Evolutionary conservation across 2,888 invertebrate species (phyloP), one percentile per base, ranked within the genome.

Genomic region (Prosopocoilus inquinatus): DNA sequence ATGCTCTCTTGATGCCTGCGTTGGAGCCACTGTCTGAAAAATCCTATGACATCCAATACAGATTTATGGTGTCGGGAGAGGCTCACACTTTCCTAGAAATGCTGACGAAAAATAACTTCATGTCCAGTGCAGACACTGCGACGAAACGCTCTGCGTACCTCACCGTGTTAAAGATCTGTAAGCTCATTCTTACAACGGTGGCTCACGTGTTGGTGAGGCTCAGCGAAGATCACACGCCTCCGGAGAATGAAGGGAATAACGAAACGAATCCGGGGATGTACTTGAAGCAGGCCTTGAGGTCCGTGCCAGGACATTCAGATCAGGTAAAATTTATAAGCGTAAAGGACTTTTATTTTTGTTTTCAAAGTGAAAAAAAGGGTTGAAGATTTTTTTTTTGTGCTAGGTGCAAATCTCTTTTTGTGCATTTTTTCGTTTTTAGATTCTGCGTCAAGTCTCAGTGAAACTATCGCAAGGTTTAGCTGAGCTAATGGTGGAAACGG

Each of bases 1-100:
- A 96, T 76, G 89, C 94, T 59, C 82, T 96, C 75, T 80, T 97
- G 60, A 92, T 97, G 89, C 97, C 97, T 9, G 93, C 95, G 5
- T 59, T 73, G 53, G 91, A 92, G 67, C 88, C 91, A 1, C 81
- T 88, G 65, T 84, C 91, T 1, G 91, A 91, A 41, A 86, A 79
- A 66, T 84, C 87, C 3, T 84, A 84, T 72, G 85, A 87, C 66
- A 87, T 89, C 73, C 86, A 87, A 73, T 83, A 81, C 68, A 84
- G 83, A 71, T 87, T 88, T 71, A 82, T 89, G 65, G 82, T 81
- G 61, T 85, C 84, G 58, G 84, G 85, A 3, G 84, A 85, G 62
- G 84, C 84, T 1, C 84, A 86, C 59, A 82, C 86, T 47, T 84
- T 91, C 58, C 77, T 93, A 28, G 90, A 90, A 68, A 86, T 92